Evolutionary conservation across 2,888 invertebrate genomes (phyloP), one percentile per base, ranked within the genome.

Genomic region (Clostera curtula): DNA sequence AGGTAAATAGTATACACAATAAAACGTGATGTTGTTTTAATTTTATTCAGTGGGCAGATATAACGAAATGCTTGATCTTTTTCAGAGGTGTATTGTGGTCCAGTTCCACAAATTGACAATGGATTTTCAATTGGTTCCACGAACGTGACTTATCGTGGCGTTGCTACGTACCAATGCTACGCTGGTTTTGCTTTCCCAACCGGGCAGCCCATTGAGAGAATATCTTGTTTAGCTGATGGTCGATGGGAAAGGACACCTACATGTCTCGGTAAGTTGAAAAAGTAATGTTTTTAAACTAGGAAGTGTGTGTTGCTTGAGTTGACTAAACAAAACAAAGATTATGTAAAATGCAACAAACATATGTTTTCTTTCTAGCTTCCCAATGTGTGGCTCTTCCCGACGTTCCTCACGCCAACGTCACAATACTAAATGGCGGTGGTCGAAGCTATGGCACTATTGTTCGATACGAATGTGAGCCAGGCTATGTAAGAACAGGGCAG

Each of bases 101-200:
- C 97, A 12, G 97, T 98, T 24, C 97, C 97, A 29, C 98, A 98
- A 86, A 98, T 98, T 40, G 95, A 96, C 61, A 98, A 97, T 67
- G 97, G 97, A 24, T 97, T 97, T 74, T 97, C 97, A 2, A 96
- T 96, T 63, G 95, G 95, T 24, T 96, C 97, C 0, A 93, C 96
- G 3, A 97, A 97, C 70, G 97, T 98, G 4, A 97, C 97, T 1
- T 98, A 95, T 62, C 88, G 91, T 37, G 97, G 97, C 16, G 87
- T 95, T 43, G 97, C 97, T 29, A 96, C 95, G 67, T 98, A 97
- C 67, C 96, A 97, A 62, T 98, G 97, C 65, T 97, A 98, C 66
- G 96, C 97, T 27, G 97, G 96, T 20, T 97, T 97, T 63, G 95
- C 95, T 25, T 97, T 98, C 60, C 90, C 95, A 3, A 93, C 95